Percentiles rank a stretch among this genome's conserved stretches.
phyloP scores from a whole-genome alignment of 2,888 invertebrate species.

The Drosophila meridiana region DNA sequence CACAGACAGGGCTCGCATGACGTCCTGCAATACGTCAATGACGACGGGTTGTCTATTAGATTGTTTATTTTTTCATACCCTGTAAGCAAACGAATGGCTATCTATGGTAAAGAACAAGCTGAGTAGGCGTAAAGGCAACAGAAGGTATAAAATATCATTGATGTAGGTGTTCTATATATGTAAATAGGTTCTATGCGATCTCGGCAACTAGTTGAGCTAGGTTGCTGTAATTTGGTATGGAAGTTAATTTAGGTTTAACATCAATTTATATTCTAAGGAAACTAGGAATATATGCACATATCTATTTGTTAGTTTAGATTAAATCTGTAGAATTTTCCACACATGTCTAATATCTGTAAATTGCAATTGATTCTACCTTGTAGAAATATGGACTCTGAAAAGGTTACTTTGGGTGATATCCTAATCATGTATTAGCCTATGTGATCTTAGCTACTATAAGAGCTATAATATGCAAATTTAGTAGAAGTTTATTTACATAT shows the following conservation, averaged over 20 bases:
- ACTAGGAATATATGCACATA: too few species aligned
- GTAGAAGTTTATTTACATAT: too few species aligned
- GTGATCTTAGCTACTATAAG: background rate
- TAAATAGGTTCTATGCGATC: background rate
- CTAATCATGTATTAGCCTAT: background rate
- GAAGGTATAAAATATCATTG: background rate
- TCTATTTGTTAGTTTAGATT: too few species aligned
- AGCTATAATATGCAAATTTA: background rate
- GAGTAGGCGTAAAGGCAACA: background rate
- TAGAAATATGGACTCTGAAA: background rate
- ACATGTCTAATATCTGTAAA: too few species aligned
- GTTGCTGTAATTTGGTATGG: background rate
- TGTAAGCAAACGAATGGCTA: conserved; percentile 12
- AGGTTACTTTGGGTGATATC: background rate
- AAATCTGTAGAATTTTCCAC: too few species aligned
- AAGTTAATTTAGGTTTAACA: background rate
- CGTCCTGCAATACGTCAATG: conserved; percentile 84
- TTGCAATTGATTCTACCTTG: background rate
- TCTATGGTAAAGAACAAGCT: background rate
- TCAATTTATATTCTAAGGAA: too few species aligned
- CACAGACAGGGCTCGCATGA: conserved; percentile 79
- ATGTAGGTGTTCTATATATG: background rate
- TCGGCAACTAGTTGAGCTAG: background rate
- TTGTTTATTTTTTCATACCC: conserved; percentile 67
- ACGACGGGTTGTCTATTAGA: conserved; percentile 84